These are phyloP conservation scores for Neostethus bicornis DNA, from an alignment of 2,797 vertebrate species.

Conservation along the genomic window DNA sequence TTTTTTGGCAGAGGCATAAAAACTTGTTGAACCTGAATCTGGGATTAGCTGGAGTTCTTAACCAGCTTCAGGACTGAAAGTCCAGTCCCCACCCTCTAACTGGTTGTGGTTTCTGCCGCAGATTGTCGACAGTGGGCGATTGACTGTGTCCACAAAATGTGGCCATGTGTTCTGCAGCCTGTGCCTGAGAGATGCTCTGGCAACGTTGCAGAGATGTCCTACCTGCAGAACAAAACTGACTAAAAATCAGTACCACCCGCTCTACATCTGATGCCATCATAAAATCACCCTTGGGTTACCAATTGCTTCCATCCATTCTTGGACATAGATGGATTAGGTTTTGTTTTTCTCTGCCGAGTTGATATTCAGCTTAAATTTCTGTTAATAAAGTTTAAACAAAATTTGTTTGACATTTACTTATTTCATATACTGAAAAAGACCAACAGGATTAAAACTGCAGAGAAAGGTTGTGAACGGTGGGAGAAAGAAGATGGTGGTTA, in stretches of 20 bases:
- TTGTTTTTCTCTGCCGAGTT: conserved; percentile 4
- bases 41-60: no score
- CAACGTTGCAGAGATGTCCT: conserved; percentile 87
- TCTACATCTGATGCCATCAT: conserved; percentile 85
- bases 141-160: conserved; percentile 93
- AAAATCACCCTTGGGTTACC: conserved; percentile 20
- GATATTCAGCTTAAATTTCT: not conserved
- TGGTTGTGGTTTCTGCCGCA: conserved; percentile 45
- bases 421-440: no score
- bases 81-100: not conserved
- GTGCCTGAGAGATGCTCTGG: conserved; percentile 90
- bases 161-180: conserved; percentile 97
- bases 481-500: no score
- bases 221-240: conserved; percentile 94
- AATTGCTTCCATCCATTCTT: not conserved
- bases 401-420: not conserved
- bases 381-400: conserved; percentile 37
- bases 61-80: no score
- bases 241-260: conserved; percentile 91
- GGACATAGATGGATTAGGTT: not conserved
- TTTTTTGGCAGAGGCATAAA: no score
- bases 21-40: no score
- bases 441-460: no score
- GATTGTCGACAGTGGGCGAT: conserved; percentile 90
- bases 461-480: no score